phyloP scores from a whole-genome alignment of 2,113 vertebrate species.

The Edolisoma coerulescens region DNA sequence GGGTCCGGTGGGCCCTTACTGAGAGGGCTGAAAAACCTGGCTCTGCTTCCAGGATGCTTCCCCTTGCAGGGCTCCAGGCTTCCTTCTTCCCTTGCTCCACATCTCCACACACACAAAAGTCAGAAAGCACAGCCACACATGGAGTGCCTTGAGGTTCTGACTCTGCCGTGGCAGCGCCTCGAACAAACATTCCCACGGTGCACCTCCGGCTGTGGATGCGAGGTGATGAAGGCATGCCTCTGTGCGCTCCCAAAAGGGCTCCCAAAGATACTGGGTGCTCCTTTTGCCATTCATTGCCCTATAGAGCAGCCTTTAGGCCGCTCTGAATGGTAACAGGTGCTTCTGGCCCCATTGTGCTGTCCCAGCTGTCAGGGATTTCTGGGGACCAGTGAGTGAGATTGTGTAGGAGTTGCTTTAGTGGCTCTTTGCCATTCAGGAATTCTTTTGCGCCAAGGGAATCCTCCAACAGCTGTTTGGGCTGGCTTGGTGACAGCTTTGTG shows the following conservation, averaged over 20 bases:
- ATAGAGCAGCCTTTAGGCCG: constrained; percentile 37
- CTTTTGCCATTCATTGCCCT: constrained; percentile 21
- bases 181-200: constrained; percentile 26
- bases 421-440: constrained; percentile 67
- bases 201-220: not conserved
- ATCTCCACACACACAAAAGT: not conserved
- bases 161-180: not conserved
- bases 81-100: not conserved
- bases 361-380: constrained; percentile 67
- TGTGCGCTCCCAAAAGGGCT: not conserved
- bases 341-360: constrained; percentile 52
- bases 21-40: not conserved
- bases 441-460: constrained; percentile 66
- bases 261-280: constrained; percentile 21
- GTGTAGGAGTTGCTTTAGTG: constrained; percentile 63
- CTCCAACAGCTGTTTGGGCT: constrained; percentile 64
- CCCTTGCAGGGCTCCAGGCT: not conserved
- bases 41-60: not conserved
- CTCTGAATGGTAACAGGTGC: constrained; percentile 63
- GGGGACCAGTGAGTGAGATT: constrained; percentile 57
- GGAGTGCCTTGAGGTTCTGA: not conserved
- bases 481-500: constrained; percentile 65
- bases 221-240: constrained; percentile 41
- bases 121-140: not conserved
- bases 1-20: not conserved